Evolutionary conservation across 2,888 invertebrate genomes (phyloP).

Genomic region (Hirudinaria manillensis): DNA sequence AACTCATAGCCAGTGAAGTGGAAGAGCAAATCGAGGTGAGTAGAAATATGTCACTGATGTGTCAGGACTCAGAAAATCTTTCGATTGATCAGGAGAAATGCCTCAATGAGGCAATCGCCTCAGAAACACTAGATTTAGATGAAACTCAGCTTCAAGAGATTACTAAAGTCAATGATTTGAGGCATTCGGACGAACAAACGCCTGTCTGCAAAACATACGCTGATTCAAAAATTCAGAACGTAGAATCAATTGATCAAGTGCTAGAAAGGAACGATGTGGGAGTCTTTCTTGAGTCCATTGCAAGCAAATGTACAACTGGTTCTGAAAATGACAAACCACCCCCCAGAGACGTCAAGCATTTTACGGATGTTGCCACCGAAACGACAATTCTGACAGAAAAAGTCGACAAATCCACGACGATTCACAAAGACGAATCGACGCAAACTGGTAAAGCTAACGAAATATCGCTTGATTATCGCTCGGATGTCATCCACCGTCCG

Average conservation of each 20-base stretch:
- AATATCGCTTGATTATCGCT: not conserved
- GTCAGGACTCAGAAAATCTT: not conserved
- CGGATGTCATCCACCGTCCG: not conserved
- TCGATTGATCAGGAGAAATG: constrained; percentile 2
- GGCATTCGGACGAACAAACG: not conserved
- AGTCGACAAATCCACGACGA: constrained; percentile 21
- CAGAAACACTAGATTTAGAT: not conserved
- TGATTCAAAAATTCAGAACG: no score
- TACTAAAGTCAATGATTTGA: not conserved
- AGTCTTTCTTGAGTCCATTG: not conserved
- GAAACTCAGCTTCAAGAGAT: not conserved
- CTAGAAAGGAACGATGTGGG: not conserved
- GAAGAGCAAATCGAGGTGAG: not conserved
- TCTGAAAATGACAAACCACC: not conserved
- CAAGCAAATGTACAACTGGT: not conserved
- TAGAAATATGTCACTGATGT: not conserved
- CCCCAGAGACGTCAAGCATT: not conserved
- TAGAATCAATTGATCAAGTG: not conserved
- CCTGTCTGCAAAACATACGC: no score
- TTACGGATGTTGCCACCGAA: not conserved
- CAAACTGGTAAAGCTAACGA: not conserved
- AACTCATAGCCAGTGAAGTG: constrained; percentile 9
- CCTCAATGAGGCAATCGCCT: not conserved
- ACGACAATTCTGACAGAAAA: not conserved
- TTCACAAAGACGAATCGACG: constrained; percentile 7